phyloP scores from a whole-genome alignment of 1,140 invertebrate species.

The Harlomillsia oculata region DNA sequence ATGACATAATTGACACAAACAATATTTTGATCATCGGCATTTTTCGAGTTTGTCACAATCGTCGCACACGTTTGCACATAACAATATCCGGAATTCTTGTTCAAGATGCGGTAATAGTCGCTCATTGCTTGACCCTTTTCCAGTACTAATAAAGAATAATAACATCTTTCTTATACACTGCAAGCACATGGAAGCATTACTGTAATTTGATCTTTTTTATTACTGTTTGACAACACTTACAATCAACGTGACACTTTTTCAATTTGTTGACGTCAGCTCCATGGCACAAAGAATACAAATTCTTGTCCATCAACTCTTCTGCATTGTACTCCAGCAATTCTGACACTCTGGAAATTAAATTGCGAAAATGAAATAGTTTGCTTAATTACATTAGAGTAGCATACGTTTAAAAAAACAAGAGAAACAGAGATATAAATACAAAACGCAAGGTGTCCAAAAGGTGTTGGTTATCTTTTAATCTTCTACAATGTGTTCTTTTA shows the following conservation, averaged over 20 bases:
- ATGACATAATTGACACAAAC: constrained; percentile 93
- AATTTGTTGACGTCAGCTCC: constrained; percentile 88
- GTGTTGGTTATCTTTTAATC: no score
- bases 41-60: constrained; percentile 89
- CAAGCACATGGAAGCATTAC: background rate
- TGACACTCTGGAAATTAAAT: constrained; percentile 66
- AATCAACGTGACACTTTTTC: constrained; percentile 81
- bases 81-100: constrained; percentile 87
- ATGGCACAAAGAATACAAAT: constrained; percentile 86
- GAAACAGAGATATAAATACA: no score
- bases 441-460: no score
- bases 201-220: no score
- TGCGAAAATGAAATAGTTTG: no score
- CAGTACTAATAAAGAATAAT: constrained; percentile 62
- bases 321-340: constrained; percentile 85
- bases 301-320: constrained; percentile 86
- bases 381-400: no score
- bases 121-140: constrained; percentile 93
- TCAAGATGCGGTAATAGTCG: constrained; percentile 90
- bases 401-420: no score
- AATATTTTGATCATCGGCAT: constrained; percentile 89
- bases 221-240: no score
- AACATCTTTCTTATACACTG: background rate
- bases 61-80: constrained; percentile 96
- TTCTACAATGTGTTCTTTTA: no score